Base-by-base conservation (phyloP, 2,113 vertebrate genomes). In the Rhipidura dahli region DNA sequence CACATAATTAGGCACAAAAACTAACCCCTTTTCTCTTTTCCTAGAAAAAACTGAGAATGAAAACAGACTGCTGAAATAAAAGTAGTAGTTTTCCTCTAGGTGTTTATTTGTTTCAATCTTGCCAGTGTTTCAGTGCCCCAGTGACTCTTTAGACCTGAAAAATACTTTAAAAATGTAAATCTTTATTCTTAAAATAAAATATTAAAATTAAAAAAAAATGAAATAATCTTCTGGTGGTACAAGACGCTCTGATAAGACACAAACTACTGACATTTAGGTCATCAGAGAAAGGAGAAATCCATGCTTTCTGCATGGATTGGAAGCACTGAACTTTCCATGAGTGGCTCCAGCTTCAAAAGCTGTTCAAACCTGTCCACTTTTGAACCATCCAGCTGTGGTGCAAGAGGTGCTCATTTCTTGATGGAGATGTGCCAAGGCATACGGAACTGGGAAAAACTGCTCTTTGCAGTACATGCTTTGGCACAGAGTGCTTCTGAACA, bases 391-490 rank as follows among this genome's bases (percentile, higher is more conserved):
- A 94, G 66, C 89, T 91, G 91, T 0, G 0, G 83, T 49, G 75
- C 20, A 39, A 95, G 56, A 86, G 83, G 89, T 90, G 87, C 77
- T 93, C 81, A 83, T 92, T 94, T 95, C 75, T 86, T 61, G 83
- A 89, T 86, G 93, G 86, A 93, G 44, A 71, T 26, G 51, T 60
- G 90, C 93, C 92, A 94, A 92, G 89, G 89, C 84, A 83, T 26
- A 91, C 4, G 9, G 73, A 95, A 39, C 51, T 26, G 64, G 63
- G 91, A 61, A 91, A 92, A 75, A 83, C 47, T 90, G 45, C 92
- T 93, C 68, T 89, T 31, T 91, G 50, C 47, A 83, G 42, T 77
- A 18, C 83, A 87, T 63, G 60, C 54, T 50, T 90, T 95, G 93
- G 94, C 94, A 81, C 39, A 71, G 33, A 22, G 49, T 30, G 70